Evolutionary conservation across 1,140 invertebrate genomes (phyloP).

Genomic region (Drosophila melanica): DNA sequence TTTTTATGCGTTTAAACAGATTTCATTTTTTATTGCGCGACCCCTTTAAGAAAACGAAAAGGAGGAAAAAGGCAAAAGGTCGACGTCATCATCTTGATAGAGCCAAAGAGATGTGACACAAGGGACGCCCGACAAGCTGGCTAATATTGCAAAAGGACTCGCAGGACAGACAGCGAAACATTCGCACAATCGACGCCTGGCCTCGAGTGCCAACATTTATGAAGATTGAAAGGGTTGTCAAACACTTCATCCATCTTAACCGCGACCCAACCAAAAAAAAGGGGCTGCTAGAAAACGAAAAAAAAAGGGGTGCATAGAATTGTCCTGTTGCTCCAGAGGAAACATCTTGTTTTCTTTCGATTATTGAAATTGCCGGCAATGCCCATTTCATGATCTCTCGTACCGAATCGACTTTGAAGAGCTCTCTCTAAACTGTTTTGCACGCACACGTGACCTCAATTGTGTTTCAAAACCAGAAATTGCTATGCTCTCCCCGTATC

Average conservation of each 20-base stretch:
- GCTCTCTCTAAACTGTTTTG: slow-evolving; percentile 22
- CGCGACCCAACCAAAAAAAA: slow-evolving; percentile 28
- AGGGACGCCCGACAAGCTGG: slow-evolving; percentile 56
- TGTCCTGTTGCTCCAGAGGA: slow-evolving; percentile 52
- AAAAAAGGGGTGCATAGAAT: slow-evolving; percentile 36
- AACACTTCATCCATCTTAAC: slow-evolving; percentile 81
- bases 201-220: slow-evolving; percentile 80
- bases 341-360: slow-evolving; percentile 83
- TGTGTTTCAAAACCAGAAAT: slow-evolving; percentile 47
- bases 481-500: neutral
- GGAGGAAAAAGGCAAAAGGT: slow-evolving; percentile 60
- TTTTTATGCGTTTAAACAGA: slow-evolving; percentile 83
- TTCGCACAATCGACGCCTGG: slow-evolving; percentile 47
- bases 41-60: slow-evolving; percentile 17
- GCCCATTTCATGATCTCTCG: slow-evolving; percentile 63
- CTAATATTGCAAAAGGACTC: slow-evolving; percentile 65
- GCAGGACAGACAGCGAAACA: slow-evolving; percentile 27
- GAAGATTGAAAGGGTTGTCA: slow-evolving; percentile 84
- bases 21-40: slow-evolving; percentile 75
- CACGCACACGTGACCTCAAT: slow-evolving; percentile 63
- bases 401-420: neutral
- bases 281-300: slow-evolving; percentile 9
- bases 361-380: slow-evolving; percentile 77
- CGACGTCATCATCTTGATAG: slow-evolving; percentile 72
- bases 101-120: slow-evolving; percentile 73